A percentile compares a stretch with the other conserved stretches of the same genome.
These are phyloP conservation scores for Chaetodon trifasciatus DNA, from an alignment of 2,797 vertebrate species.

Conservation along the genomic window DNA sequence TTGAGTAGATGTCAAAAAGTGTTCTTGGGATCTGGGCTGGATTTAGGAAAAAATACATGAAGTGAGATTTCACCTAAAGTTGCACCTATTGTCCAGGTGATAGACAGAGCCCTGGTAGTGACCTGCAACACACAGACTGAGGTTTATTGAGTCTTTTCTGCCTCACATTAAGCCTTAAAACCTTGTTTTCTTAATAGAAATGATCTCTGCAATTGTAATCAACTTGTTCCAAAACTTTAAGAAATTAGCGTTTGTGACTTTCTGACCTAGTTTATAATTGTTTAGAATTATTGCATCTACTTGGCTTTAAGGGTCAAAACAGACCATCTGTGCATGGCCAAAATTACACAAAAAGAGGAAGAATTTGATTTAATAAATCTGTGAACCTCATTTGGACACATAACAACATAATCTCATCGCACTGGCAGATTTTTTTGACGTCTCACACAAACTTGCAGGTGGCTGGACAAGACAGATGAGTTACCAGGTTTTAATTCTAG, in stretches of 20 bases:
- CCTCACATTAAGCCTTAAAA: neutral
- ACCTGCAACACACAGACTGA: no score
- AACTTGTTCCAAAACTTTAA: neutral
- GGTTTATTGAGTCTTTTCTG: no score
- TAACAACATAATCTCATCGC: neutral
- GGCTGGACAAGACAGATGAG: no score
- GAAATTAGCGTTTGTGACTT: neutral
- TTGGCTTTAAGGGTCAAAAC: neutral
- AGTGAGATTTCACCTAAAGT: neutral
- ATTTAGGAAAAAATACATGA: no score
- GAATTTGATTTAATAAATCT: neutral
- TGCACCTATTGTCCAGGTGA: neutral
- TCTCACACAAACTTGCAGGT: neutral
- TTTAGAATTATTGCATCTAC: no score
- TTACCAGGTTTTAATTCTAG: neutral
- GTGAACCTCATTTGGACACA: no score
- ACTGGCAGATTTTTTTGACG: neutral
- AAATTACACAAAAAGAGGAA: neutral
- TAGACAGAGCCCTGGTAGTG: no score
- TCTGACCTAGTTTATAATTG: no score
- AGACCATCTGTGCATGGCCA: neutral
- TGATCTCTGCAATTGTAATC: no score
- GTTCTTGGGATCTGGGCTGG: no score
- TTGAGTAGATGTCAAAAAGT: no score
- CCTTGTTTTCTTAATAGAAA: neutral